A percentile compares a stretch with the other conserved stretches of the same genome.
These are phyloP conservation scores for Ophioderma brevispina DNA, from an alignment of 35 echinoderm and acorn worm genomes.

Conservation along the genomic window DNA sequence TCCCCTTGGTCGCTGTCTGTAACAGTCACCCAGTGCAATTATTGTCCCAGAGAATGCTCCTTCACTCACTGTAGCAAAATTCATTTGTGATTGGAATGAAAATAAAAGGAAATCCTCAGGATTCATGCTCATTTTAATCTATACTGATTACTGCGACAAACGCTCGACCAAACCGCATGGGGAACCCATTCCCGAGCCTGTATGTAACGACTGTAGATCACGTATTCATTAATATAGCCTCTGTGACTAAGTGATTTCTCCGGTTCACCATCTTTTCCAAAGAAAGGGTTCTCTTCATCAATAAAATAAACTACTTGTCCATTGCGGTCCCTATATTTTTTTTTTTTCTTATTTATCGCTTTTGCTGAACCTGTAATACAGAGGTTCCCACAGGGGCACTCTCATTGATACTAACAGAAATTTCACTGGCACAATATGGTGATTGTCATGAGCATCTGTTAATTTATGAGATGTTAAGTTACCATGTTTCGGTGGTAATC, in stretches of 20 bases:
- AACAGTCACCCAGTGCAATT: slow-evolving; percentile 67
- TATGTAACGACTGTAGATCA: slow-evolving; percentile 59
- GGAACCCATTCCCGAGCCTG: slow-evolving; percentile 74
- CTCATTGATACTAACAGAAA: slow-evolving; percentile 80
- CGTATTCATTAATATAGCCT: slow-evolving; percentile 56
- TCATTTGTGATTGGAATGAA: slow-evolving; percentile 1
- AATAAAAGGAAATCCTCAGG: slow-evolving; percentile 57
- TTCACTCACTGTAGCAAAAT: slow-evolving; percentile 64
- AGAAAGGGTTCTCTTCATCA: slow-evolving; percentile 38
- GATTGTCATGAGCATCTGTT: slow-evolving; percentile 86
- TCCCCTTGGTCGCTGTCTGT: slow-evolving; percentile 77
- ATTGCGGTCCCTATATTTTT: slow-evolving; percentile 75
- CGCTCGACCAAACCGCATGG: slow-evolving; percentile 59
- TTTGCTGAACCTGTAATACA: slow-evolving; percentile 78
- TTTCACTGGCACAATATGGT: slow-evolving; percentile 82
- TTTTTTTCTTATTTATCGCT: too few relatives aligned
- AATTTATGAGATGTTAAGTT: slow-evolving; percentile 72
- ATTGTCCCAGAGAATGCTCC: slow-evolving; percentile 5
- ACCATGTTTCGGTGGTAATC: slow-evolving; percentile 56
- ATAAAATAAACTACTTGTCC: slow-evolving; percentile 81
- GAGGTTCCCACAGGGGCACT: slow-evolving; percentile 50
- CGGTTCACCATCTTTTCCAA: slow-evolving; percentile 81
- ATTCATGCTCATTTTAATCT: slow-evolving; percentile 92
- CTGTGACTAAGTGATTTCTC: slow-evolving; percentile 43
- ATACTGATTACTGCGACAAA: slow-evolving; percentile 68